These are phyloP conservation scores for Rhinoptilus africanus DNA, from an alignment of 2,113 vertebrate genomes.

Conservation along the genomic window DNA sequence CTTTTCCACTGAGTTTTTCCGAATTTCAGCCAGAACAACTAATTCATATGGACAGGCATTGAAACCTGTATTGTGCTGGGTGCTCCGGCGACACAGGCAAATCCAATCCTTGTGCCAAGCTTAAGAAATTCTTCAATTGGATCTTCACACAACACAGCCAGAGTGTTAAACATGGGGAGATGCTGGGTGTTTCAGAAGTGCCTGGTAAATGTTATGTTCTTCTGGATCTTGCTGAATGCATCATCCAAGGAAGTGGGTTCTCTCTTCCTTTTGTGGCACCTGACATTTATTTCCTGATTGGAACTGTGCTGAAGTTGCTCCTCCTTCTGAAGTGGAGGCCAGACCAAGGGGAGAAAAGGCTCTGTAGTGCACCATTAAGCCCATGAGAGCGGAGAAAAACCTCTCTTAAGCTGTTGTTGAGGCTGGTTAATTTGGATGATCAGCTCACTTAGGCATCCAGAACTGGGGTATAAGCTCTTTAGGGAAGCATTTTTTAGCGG, in stretches of 20 bases:
- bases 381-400: neutral
- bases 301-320: neutral
- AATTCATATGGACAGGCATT: neutral
- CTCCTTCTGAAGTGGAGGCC: neutral
- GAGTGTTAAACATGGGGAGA: neutral
- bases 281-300: slow-evolving; percentile 29
- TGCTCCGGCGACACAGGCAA: neutral
- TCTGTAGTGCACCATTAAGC: neutral
- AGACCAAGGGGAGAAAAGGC: neutral
- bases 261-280: slow-evolving; percentile 3
- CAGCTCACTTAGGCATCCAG: neutral
- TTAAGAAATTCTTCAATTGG: neutral
- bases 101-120: neutral
- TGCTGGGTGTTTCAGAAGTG: neutral
- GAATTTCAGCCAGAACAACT: neutral
- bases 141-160: neutral
- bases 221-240: neutral
- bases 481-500: slow-evolving; percentile 26
- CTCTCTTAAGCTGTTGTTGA: neutral
- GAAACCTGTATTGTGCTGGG: neutral
- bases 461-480: slow-evolving; percentile 8
- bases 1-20: neutral
- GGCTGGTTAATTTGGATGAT: slow-evolving; percentile 7
- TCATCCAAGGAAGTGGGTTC: neutral
- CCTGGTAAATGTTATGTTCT: rapidly evolving